Evolutionary conservation across 30 jellyfish, hydroid and myxozoan species (phyloP).

Genomic region (Rhopilema esculentum): DNA sequence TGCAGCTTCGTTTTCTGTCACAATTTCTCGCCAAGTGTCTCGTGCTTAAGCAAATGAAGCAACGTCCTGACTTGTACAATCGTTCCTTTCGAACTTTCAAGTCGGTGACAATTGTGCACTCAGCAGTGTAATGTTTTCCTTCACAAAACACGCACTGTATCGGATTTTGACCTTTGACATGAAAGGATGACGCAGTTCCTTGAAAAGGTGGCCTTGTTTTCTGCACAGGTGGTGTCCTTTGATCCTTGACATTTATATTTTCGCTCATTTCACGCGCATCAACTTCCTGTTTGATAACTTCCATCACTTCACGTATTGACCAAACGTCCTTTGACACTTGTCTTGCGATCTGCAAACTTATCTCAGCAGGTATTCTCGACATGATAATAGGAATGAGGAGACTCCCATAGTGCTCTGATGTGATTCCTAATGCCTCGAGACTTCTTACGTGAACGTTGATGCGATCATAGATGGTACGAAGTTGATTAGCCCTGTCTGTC

Average conservation of each 20-base stretch:
- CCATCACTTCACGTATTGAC: background rate
- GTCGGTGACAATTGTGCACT: background rate
- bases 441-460: slow-evolving; percentile 61
- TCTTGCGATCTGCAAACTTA: slow-evolving; percentile 55
- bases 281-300: slow-evolving; percentile 28
- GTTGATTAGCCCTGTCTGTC: background rate
- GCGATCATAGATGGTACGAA: slow-evolving; percentile 39
- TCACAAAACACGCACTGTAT: background rate
- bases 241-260: background rate
- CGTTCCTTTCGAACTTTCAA: background rate
- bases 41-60: slow-evolving; percentile 13
- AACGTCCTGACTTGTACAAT: slow-evolving; percentile 22
- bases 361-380: slow-evolving; percentile 45
- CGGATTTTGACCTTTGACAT: background rate
- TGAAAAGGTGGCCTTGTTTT: background rate
- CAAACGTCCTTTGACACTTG: background rate
- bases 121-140: background rate
- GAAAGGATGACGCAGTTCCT: slow-evolving; percentile 19
- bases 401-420: slow-evolving; percentile 58
- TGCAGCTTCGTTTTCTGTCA: background rate
- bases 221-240: background rate
- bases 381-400: slow-evolving; percentile 54
- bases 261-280: slow-evolving; percentile 61
- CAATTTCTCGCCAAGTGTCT: slow-evolving; percentile 30
- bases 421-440: slow-evolving; percentile 57